Evolutionary conservation across 2,113 vertebrate genomes (phyloP).

Genomic region (Ascaphus truei): DNA sequence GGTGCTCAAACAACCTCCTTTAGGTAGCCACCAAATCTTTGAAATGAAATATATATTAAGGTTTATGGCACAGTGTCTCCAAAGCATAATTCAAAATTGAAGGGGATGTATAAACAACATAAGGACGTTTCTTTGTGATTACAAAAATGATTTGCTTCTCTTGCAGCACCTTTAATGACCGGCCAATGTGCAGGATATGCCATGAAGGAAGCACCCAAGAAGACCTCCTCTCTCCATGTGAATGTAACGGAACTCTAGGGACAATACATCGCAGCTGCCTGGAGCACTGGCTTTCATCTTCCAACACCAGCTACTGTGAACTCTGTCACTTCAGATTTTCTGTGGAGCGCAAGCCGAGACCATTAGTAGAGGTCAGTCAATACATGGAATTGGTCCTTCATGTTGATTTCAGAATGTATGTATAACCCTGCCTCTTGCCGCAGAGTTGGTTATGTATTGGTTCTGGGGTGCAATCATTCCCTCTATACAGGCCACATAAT

Average conservation of each 20-base stretch:
- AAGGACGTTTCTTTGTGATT: background rate
- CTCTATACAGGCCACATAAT: too few species aligned
- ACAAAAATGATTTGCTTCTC: slow-evolving; percentile 25
- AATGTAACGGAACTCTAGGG: slow-evolving; percentile 76
- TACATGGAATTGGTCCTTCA: background rate
- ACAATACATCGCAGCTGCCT: slow-evolving; percentile 83
- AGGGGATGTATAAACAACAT: background rate
- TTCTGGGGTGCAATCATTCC: too few species aligned
- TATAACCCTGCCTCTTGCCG: too few species aligned
- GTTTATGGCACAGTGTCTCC: too few species aligned
- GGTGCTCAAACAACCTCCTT: too few species aligned
- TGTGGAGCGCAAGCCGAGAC: slow-evolving; percentile 75
- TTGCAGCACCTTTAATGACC: slow-evolving; percentile 67
- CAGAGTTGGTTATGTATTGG: too few species aligned
- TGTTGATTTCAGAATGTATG: background rate
- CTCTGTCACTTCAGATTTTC: slow-evolving; percentile 86
- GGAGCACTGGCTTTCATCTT: slow-evolving; percentile 81
- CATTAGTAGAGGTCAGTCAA: slow-evolving; percentile 73
- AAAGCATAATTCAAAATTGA: background rate
- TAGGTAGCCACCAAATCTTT: too few species aligned
- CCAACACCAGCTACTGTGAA: slow-evolving; percentile 82
- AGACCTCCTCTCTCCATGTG: slow-evolving; percentile 79
- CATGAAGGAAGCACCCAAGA: slow-evolving; percentile 78
- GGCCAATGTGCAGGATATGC: slow-evolving; percentile 80
- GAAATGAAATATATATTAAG: too few species aligned